A percentile compares a stretch with the other conserved stretches of the same genome.
These are phyloP conservation scores for Tylochromis polylepis DNA, from an alignment of 2,113 vertebrate species.

Conservation along the genomic window DNA sequence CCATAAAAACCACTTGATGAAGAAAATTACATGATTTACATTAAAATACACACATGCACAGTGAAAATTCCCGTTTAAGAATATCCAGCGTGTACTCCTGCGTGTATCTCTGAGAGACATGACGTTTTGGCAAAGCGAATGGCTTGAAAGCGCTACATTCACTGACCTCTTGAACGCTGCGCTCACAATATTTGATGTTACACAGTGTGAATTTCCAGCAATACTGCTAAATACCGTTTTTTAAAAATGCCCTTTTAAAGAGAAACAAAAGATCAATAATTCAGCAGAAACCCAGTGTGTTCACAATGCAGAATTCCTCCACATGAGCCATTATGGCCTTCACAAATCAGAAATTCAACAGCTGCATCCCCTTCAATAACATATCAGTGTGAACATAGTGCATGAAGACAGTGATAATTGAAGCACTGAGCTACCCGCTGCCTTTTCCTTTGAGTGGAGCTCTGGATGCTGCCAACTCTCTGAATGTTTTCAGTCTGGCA, in stretches of 20 bases:
- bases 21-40: neutral
- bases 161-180: neutral
- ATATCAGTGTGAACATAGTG: neutral
- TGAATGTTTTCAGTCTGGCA: conserved; percentile 25
- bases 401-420: neutral
- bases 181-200: neutral
- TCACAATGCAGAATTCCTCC: neutral
- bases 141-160: accelerated
- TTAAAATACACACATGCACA: neutral
- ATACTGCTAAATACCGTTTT: neutral
- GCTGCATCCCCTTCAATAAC: neutral
- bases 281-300: neutral
- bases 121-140: neutral
- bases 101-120: neutral
- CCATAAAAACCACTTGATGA: accelerated
- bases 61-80: no score
- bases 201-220: neutral
- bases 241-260: neutral
- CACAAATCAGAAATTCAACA: neutral
- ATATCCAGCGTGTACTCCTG: accelerated
- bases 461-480: conserved; percentile 18
- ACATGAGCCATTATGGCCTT: neutral
- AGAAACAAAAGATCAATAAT: neutral
- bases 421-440: neutral
- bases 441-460: conserved; percentile 6